Base-by-base conservation (phyloP, 2,888 invertebrate genomes). In the Tiliacea citrago region DNA sequence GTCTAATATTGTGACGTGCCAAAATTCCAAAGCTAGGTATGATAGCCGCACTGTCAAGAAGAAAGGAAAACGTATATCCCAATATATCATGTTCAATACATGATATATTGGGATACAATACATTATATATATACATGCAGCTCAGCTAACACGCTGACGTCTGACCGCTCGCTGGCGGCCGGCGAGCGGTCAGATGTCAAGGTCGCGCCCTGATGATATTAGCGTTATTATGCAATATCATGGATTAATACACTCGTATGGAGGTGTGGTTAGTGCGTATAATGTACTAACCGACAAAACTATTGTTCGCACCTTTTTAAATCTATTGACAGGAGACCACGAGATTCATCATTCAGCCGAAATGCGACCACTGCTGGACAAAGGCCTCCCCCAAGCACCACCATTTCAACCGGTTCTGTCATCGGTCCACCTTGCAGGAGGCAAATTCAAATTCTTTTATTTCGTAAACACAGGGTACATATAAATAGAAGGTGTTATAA, bases 71-170 rank as follows among this genome's bases (percentile, higher is more conserved):
- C 73, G 58, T 39, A n/a, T 49, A 16, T 12, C 9, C 47, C 57
- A 47, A 47, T 29, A 73, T n/a, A n/a, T n/a, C n/a, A n/a, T n/a
- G n/a, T 73, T 58, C 29, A 72, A 29, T 39, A 58, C 39, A 58
- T 45, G n/a, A n/a, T n/a, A n/a, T n/a, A n/a, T n/a, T n/a, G n/a
- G n/a, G n/a, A n/a, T n/a, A n/a, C n/a, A n/a, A n/a, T n/a, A n/a
- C n/a, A n/a, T n/a, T n/a, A n/a, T n/a, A n/a, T n/a, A n/a, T n/a
- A n/a, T n/a, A 55, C 29, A 29, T 61, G 61, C 29, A 29, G 68
- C 58, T 29, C 18, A 6, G 24, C 21, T 42, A 61, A 61, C 29
- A 42, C n/a, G 58, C 58, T 58, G 73, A 58, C 58, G 58, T 49
- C 29, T 57, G 57, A n/a, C 18, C 42, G 18, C 39, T 21, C 39